phyloP scores from a whole-genome alignment of 2,797 vertebrate genomes.

The Falco columbarius region DNA sequence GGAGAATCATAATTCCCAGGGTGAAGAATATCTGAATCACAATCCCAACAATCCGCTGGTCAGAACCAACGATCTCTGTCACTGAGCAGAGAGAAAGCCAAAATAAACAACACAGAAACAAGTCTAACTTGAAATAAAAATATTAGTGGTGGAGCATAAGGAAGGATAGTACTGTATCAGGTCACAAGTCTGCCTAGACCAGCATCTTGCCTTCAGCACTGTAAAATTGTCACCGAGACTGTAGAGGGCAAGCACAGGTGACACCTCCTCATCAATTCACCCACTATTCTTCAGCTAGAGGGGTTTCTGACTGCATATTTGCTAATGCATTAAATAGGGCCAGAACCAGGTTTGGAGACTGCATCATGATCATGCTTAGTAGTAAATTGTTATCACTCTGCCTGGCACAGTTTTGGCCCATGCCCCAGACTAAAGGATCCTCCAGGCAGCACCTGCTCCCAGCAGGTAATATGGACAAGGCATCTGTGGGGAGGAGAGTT shows the following conservation, averaged over 20 bases:
- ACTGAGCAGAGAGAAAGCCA: slow-evolving; percentile 79
- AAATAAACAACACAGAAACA: slow-evolving; percentile 27
- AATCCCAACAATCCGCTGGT: slow-evolving; percentile 89
- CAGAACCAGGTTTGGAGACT: neutral
- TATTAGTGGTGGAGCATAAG: neutral
- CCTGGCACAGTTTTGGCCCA: neutral
- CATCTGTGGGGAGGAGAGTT: neutral
- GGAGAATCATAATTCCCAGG: slow-evolving; percentile 89
- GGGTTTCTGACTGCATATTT: neutral
- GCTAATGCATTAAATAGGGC: neutral
- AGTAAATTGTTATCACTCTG: neutral
- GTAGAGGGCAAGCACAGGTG: rapidly evolving
- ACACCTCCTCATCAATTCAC: neutral
- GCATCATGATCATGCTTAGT: neutral
- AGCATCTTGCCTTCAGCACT: neutral
- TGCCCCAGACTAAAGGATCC: neutral
- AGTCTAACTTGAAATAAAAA: neutral
- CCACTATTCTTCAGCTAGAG: neutral
- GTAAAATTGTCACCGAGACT: neutral
- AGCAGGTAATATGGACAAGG: neutral
- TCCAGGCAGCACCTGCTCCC: neutral
- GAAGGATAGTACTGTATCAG: neutral
- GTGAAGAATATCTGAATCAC: slow-evolving; percentile 94
- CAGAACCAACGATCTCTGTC: slow-evolving; percentile 93
- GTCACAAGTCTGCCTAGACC: neutral